phyloP scores from a whole-genome alignment of 2,888 invertebrate species.

The Cistogaster globosa region DNA sequence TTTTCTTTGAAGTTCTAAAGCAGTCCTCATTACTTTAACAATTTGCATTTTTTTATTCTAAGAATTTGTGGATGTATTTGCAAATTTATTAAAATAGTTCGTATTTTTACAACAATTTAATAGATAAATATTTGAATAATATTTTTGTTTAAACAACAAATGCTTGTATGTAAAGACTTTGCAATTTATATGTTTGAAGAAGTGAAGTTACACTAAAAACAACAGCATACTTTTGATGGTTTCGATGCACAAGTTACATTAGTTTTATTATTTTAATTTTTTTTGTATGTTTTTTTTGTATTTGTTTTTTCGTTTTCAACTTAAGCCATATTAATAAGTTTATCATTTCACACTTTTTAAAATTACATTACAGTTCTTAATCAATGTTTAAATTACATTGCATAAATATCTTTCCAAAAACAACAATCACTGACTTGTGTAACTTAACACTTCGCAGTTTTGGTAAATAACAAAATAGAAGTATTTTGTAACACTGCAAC shows the following conservation, averaged over 20 bases:
- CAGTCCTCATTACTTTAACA: no score
- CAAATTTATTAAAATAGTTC: no score
- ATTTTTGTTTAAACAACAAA: no score
- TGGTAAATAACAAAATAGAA: slow-evolving; percentile 31
- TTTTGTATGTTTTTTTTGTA: not conserved
- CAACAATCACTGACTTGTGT: slow-evolving; percentile 15
- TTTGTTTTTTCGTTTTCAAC: not conserved
- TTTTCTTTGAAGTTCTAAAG: no score
- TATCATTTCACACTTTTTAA: slow-evolving; percentile 57
- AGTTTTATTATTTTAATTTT: not conserved
- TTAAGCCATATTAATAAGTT: slow-evolving; percentile 57
- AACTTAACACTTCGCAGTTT: slow-evolving; percentile 48
- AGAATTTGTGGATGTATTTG: no score
- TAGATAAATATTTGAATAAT: no score
- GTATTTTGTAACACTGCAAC: slow-evolving; percentile 34
- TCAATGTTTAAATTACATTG: slow-evolving; percentile 21
- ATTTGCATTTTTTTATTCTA: no score
- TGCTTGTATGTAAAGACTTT: no score
- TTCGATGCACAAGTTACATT: not conserved
- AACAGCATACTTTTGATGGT: not conserved
- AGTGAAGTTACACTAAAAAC: no score
- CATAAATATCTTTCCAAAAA: not conserved
- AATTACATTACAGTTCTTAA: slow-evolving; percentile 28
- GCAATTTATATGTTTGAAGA: no score
- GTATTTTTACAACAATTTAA: no score